Evolutionary conservation across 2,113 vertebrate genomes (phyloP).

Genomic region (Aptenodytes forsteri): DNA sequence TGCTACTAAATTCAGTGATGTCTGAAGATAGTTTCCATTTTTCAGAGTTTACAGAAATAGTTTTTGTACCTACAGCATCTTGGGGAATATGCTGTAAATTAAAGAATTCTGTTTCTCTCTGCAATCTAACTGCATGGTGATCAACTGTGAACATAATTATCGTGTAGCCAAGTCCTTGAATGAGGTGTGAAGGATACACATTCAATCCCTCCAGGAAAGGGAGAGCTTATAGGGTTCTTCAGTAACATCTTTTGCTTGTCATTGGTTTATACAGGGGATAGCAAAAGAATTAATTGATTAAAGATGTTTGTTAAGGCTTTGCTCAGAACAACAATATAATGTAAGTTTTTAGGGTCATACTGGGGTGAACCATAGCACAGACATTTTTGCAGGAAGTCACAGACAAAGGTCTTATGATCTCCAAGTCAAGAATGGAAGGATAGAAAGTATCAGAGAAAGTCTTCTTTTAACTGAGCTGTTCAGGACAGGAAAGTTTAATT

Average conservation of each 20-base stretch:
- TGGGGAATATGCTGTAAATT: neutral
- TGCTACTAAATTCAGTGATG: neutral
- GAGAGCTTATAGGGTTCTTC: neutral
- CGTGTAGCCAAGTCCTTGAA: neutral
- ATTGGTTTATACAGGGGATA: neutral
- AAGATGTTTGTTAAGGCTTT: neutral
- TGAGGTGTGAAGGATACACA: neutral
- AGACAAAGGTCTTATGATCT: neutral
- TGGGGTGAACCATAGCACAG: neutral
- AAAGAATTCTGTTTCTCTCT: neutral
- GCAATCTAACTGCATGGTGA: neutral
- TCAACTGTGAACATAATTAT: neutral
- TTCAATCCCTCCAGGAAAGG: neutral
- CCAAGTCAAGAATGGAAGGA: neutral
- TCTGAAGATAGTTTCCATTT: slow-evolving; percentile 38
- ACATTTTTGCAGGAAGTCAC: neutral
- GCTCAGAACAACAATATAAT: neutral
- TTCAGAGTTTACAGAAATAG: slow-evolving; percentile 5
- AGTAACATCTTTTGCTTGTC: neutral
- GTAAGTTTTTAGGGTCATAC: neutral
- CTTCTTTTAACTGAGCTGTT: neutral
- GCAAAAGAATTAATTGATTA: neutral
- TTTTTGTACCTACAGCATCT: neutral
- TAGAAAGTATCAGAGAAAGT: neutral
- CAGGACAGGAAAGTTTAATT: neutral